Evolutionary conservation across 2,113 vertebrate genomes (phyloP).

Genomic region (Pipa parva): DNA sequence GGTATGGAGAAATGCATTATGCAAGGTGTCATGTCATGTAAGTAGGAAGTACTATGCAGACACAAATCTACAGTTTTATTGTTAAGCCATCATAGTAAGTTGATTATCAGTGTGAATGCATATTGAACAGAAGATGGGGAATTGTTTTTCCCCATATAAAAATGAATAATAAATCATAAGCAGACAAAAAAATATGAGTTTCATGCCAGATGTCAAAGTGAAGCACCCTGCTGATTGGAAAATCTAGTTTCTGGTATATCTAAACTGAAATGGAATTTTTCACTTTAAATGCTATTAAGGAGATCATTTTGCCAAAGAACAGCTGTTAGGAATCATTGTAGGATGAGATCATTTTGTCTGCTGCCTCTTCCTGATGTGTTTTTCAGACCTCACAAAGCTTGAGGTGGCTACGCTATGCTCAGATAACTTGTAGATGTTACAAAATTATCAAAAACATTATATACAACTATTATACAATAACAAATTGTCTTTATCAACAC

Average conservation of each 20-base stretch:
- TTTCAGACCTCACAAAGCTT: not conserved
- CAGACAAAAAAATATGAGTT: not conserved
- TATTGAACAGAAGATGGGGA: not conserved
- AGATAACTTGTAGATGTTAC: too few relatives aligned
- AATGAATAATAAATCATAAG: constrained; percentile 7
- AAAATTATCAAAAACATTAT: too few relatives aligned
- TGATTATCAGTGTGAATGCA: not conserved
- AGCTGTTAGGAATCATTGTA: constrained; percentile 11
- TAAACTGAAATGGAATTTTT: constrained; percentile 21
- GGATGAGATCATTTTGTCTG: constrained; percentile 4
- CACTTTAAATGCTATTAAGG: constrained; percentile 12
- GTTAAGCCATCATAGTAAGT: not conserved
- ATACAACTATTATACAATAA: too few relatives aligned
- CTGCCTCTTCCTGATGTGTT: not conserved
- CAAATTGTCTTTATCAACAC: too few relatives aligned
- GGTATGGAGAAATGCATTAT: not conserved
- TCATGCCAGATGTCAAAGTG: constrained; percentile 15
- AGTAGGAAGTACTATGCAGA: not conserved
- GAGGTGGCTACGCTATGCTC: not conserved
- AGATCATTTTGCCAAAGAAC: constrained; percentile 29
- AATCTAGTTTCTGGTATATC: constrained; percentile 2
- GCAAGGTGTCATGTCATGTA: not conserved
- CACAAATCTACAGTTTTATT: not conserved
- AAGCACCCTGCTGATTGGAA: constrained; percentile 13
- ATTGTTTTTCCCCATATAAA: not conserved